Conservation (phyloP, 2,888 invertebrate genomes). For the Hydroisotoma schaefferi region DNA sequence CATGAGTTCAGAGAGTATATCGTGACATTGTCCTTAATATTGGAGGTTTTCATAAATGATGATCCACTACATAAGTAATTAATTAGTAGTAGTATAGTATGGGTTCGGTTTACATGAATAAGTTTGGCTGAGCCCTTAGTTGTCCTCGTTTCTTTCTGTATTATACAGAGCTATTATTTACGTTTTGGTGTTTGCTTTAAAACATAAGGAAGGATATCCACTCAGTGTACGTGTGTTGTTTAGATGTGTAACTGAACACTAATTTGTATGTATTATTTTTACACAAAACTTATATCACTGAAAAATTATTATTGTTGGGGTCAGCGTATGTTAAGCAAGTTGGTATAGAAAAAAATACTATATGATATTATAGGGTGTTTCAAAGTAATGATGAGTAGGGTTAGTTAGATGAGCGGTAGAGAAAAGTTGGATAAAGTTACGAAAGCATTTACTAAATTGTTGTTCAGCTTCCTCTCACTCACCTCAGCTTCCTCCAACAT, state of each 20-base stretch:
- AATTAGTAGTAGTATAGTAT: not conserved
- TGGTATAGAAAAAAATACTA: not conserved
- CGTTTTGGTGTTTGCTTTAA: conserved; percentile 5
- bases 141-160: not conserved
- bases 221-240: conserved; percentile 3
- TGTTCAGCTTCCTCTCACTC: conserved; percentile 10
- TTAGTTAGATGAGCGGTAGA: not conserved
- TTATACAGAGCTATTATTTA: not conserved
- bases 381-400: too few species aligned
- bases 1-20: too few species aligned
- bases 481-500: conserved; percentile 13
- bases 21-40: too few species aligned
- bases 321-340: too few species aligned
- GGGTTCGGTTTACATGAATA: not conserved
- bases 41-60: too few species aligned
- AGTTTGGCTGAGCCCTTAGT: not conserved
- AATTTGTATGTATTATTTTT: conserved; percentile 42
- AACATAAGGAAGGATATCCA: not conserved
- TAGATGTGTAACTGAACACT: conserved; percentile 23
- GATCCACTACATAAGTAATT: too few species aligned
- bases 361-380: conserved; percentile 14
- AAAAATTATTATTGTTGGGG: too few species aligned
- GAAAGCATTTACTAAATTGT: not conserved
- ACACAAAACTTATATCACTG: conserved; percentile 28
- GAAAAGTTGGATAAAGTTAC: not conserved